Conservation (phyloP, 2,888 invertebrate genomes). For the Gibbula magus region DNA sequence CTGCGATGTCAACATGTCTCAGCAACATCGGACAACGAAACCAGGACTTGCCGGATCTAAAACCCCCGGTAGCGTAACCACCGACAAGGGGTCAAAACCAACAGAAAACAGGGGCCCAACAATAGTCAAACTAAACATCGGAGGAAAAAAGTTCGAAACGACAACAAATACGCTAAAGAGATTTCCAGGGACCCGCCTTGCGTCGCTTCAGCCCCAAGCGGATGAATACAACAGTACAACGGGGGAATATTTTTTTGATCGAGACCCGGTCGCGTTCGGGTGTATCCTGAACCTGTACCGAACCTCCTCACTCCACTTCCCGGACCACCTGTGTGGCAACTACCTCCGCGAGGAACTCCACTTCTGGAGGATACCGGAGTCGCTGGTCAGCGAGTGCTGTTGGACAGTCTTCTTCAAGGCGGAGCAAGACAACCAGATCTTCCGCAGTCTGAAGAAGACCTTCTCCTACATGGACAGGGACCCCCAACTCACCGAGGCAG, state of each 20-base stretch:
- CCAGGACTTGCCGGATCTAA: too few relatives aligned
- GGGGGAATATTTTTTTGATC: constrained; percentile 54
- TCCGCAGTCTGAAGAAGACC: constrained; percentile 35
- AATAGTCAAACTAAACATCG: constrained; percentile 41
- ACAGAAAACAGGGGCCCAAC: background rate
- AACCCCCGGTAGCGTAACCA: too few relatives aligned
- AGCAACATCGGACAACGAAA: too few relatives aligned
- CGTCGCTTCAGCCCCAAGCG: constrained; percentile 25
- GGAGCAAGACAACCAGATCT: constrained; percentile 43
- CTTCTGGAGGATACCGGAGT: constrained; percentile 56
- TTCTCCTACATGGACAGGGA: background rate
- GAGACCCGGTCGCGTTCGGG: constrained; percentile 54
- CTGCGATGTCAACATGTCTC: too few relatives aligned
- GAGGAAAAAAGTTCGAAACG: constrained; percentile 44
- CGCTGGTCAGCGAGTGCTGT: constrained; percentile 58
- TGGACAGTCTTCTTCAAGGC: constrained; percentile 42
- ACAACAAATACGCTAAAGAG: constrained; percentile 32
- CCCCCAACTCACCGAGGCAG: background rate
- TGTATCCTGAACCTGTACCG: constrained; percentile 55
- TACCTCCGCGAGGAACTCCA: constrained; percentile 55
- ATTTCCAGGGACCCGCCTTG: constrained; percentile 39
- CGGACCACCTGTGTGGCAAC: constrained; percentile 58
- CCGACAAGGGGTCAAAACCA: background rate
- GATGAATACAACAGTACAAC: constrained; percentile 27
- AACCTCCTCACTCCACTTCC: constrained; percentile 52